Base-by-base conservation (phyloP, 2,797 vertebrate genomes). In the Acipenser ruthenus region DNA sequence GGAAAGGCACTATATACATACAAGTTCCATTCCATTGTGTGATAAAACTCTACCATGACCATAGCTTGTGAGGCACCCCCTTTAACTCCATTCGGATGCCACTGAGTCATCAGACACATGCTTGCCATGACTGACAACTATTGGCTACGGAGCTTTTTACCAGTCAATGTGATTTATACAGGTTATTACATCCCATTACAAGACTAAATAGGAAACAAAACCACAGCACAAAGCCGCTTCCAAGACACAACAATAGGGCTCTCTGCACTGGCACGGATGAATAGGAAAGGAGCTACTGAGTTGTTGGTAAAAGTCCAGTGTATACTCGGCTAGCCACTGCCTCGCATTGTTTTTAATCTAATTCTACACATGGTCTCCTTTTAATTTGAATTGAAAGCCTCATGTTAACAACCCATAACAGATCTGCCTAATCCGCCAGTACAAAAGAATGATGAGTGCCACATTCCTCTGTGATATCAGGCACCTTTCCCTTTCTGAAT, bases 371-470 rank as follows among this genome's bases (percentile, higher is more conserved):
- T 87, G 83, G 84, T 87, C 86, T 84, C 76, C 74, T 82, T 89
- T 89, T 84, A 87, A 81, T 84, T 83, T 77, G 75, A 89, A 87
- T 89, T 86, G 87, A 89, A 88, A 85, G 86, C 83, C 83, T 78
- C 80, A 79, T 89, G 87, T 87, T 88, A 85, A 89, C 86, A 87
- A 84, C 87, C 85, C 88, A 85, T 85, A 88, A 87, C 85, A 88
- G 84, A 87, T 86, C 84, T 84, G 80, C 81, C 78, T 88, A 88
- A 88, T 88, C 87, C 84, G 76, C 78, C 80, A 78, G 79, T 82
- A 89, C 84, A 87, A 86, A 86, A 86, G 83, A 88, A 79, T 79
- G 84, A 86, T 85, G 82, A 81, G 70, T 74, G 72, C 84, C 79
- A 82, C 85, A 82, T 78, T 82, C 69, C 79, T 82, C 77, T 83